Conservation (phyloP, 2,888 invertebrate genomes). For the Trissonchulus sp. region DNA sequence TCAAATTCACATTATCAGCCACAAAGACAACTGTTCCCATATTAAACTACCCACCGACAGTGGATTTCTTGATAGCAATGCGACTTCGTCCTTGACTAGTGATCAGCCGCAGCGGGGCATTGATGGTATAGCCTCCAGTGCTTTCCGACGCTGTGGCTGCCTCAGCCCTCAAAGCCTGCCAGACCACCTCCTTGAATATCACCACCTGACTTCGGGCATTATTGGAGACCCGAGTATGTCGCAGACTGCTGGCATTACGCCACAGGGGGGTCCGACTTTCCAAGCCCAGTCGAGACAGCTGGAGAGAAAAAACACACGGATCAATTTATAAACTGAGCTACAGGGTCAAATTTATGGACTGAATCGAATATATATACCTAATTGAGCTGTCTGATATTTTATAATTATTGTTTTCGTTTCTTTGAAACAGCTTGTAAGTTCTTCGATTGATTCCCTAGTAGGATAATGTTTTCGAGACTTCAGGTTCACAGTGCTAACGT, state of each 20-base stretch:
- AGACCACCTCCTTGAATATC: slow-evolving; percentile 89
- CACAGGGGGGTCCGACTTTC: slow-evolving; percentile 90
- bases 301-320: slow-evolving; percentile 41
- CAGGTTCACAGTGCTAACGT: too few species aligned
- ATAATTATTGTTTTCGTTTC: too few species aligned
- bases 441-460: too few species aligned
- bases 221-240: slow-evolving; percentile 84
- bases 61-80: slow-evolving; percentile 81
- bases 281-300: slow-evolving; percentile 85
- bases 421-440: too few species aligned
- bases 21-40: too few species aligned
- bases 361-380: too few species aligned
- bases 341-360: too few species aligned
- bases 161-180: slow-evolving; percentile 93
- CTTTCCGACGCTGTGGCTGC: slow-evolving; percentile 62
- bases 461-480: too few species aligned
- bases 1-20: too few species aligned
- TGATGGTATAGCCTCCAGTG: slow-evolving; percentile 38
- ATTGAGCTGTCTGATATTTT: too few species aligned
- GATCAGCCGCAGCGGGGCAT: slow-evolving; percentile 72
- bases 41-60: slow-evolving; percentile 40
- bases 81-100: slow-evolving; percentile 89
- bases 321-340: too few species aligned
- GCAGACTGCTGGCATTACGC: slow-evolving; percentile 70
- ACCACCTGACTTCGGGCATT: slow-evolving; percentile 77